Base-by-base conservation (phyloP, 2,113 vertebrate species). In the Aphelocoma coerulescens region DNA sequence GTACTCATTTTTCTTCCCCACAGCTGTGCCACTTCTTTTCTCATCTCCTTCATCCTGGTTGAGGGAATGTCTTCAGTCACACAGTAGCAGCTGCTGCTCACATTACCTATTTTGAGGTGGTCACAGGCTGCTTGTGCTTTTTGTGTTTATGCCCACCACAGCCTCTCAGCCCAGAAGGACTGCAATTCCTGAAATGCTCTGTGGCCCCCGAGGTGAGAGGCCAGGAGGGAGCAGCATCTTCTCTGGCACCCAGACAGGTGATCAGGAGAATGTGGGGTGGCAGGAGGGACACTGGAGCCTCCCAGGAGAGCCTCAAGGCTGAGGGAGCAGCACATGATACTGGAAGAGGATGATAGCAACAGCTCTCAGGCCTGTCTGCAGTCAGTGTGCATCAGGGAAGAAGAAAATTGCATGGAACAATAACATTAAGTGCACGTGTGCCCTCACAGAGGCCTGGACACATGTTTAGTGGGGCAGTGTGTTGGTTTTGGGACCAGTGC, bases 361-460 rank as follows among this genome's bases (percentile, higher is more conserved):
- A 67, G 84, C 73, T 84, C 65, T 87, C 6, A 14, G n/a, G 54
- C 46, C 51, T 2, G 0, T 79, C 82, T 61, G 55, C 14, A 11
- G 51, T 37, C 52, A 19, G 39, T 49, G 51, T 80, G 88, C 66
- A 65, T 65, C 13, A 20, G 69, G 49, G 67, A 20, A 59, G 13
- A 72, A 76, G 51, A 24, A 35, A 66, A 65, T 32, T 37, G 28
- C 23, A 7, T 19, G 43, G 37, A 68, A 7, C 30, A 39, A 1
- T 16, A 35, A 21, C 0, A 2, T 59, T 4, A 7, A 28, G 44
- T 11, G 4, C 8, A 3, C 0, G 0, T 13, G 5, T 6, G 11
- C 1, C 30, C 55, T 39, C 13, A 2, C 9, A 8, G 41, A 24
- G 8, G 30, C 44, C 41, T 51, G 14, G 68, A 7, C 58, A 59